Evolutionary conservation across 2,888 invertebrate genomes (phyloP).

Genomic region (Ennomos erosarius): DNA sequence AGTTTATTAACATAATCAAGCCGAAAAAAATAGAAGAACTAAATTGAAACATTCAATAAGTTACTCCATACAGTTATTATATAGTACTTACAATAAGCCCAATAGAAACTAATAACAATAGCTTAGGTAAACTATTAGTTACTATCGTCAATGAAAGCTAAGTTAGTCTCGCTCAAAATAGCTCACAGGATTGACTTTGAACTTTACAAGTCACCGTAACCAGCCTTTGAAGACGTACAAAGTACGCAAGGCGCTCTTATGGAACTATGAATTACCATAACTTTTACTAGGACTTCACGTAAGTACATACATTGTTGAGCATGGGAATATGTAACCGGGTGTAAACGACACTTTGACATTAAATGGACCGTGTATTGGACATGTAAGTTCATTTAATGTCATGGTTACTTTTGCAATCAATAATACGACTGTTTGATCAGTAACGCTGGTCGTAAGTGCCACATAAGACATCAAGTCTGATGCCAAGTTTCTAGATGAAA

Average conservation of each 20-base stretch:
- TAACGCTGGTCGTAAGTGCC: too few species aligned
- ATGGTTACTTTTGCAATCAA: slow-evolving; percentile 35
- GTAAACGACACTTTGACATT: slow-evolving; percentile 26
- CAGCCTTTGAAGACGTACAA: slow-evolving; percentile 49
- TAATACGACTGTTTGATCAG: too few species aligned
- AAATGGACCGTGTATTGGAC: slow-evolving; percentile 10
- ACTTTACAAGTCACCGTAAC: slow-evolving; percentile 51
- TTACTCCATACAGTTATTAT: slow-evolving; percentile 29
- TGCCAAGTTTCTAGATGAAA: too few species aligned
- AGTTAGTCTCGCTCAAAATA: slow-evolving; percentile 52
- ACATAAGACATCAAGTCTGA: too few species aligned
- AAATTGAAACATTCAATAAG: background rate
- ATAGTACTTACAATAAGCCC: slow-evolving; percentile 30
- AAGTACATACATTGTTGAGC: slow-evolving; percentile 19
- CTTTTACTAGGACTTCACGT: slow-evolving; percentile 29
- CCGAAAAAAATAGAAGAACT: too few species aligned
- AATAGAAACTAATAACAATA: slow-evolving; percentile 44
- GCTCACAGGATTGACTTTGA: slow-evolving; percentile 57
- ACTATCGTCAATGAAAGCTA: slow-evolving; percentile 47
- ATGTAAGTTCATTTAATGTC: slow-evolving; percentile 43
- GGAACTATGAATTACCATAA: slow-evolving; percentile 28
- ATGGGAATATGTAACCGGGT: slow-evolving; percentile 19
- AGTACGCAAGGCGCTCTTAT: slow-evolving; percentile 27
- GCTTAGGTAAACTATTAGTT: slow-evolving; percentile 45
- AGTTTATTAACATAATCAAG: too few species aligned